A percentile compares a stretch with the other conserved stretches of the same genome.
phyloP scores from a whole-genome alignment of 2,113 vertebrate genomes.

The Salvelinus namaycush region DNA sequence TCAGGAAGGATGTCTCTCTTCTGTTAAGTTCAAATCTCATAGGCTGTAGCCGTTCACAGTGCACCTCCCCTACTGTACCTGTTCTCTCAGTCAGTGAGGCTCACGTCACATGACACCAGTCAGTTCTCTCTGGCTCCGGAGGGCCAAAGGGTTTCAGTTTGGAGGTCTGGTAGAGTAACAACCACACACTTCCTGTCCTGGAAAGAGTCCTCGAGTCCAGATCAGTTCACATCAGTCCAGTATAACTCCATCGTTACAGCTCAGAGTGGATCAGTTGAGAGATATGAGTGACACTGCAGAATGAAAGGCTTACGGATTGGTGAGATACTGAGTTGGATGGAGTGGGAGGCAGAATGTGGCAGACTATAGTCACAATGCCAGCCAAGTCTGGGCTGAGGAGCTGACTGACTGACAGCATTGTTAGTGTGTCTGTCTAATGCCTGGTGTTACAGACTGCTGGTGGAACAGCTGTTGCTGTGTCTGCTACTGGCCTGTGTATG shows the following conservation, averaged over 20 bases:
- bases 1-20: not conserved
- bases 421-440: not conserved
- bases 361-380: not conserved
- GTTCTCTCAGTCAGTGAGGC: not conserved
- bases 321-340: not conserved
- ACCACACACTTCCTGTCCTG: not conserved
- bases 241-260: no score
- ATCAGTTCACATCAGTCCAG: not conserved
- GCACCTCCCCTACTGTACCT: not conserved
- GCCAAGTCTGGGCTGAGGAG: not conserved
- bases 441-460: not conserved
- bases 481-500: not conserved
- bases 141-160: not conserved
- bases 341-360: not conserved
- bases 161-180: not conserved
- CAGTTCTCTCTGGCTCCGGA: not conserved
- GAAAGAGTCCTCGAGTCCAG: not conserved
- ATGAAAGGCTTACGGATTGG: no score
- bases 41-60: conserved; percentile 6
- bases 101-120: not conserved
- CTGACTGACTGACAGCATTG: not conserved
- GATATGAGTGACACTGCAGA: not conserved
- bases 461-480: not conserved
- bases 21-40: conserved; percentile 6
- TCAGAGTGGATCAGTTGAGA: not conserved